Conservation (phyloP, 2,113 vertebrate species). For the Microcebus tavaratra region DNA sequence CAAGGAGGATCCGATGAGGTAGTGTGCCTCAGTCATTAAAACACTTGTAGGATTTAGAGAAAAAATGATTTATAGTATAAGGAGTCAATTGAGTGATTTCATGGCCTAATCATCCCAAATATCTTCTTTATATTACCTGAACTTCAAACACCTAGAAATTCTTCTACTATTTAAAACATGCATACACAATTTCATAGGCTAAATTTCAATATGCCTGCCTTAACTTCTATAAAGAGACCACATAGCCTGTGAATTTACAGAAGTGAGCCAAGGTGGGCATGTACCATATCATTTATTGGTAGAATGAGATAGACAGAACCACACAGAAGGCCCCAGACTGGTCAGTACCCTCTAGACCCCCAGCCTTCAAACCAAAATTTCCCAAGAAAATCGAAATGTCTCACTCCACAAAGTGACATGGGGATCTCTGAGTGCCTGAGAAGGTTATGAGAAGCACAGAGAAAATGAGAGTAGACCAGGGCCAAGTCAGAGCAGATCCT, state of each 20-base stretch:
- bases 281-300: background rate
- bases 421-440: background rate
- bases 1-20: background rate
- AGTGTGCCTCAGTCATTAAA: background rate
- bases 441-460: background rate
- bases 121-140: background rate
- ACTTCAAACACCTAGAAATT: conserved; percentile 14
- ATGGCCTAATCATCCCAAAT: background rate
- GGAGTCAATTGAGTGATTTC: background rate
- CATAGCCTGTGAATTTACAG: background rate
- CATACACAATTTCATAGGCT: background rate
- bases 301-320: background rate
- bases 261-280: background rate
- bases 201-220: background rate
- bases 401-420: background rate
- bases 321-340: background rate
- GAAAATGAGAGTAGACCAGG: background rate
- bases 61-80: conserved; percentile 28
- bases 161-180: conserved; percentile 27
- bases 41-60: background rate
- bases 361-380: background rate
- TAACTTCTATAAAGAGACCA: background rate
- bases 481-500: background rate
- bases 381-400: background rate
- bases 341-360: background rate